These are phyloP conservation scores for Procapra przewalskii DNA, from an alignment of 2,113 vertebrate species.

Conservation along the genomic window DNA sequence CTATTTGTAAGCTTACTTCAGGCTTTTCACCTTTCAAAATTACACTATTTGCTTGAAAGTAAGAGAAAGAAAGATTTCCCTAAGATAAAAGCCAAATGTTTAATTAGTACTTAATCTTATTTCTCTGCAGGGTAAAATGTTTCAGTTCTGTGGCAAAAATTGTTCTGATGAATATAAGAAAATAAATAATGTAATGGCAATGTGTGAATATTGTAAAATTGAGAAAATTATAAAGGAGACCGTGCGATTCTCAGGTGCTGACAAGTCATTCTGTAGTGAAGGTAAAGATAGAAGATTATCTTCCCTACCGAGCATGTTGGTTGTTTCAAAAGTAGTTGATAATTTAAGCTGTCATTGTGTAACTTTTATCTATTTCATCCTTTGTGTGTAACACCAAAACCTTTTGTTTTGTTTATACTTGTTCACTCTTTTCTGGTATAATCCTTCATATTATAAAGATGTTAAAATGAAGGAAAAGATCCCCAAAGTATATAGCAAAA, in stretches of 20 bases:
- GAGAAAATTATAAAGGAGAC: conserved; percentile 92
- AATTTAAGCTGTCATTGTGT: neutral
- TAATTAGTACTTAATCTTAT: conserved; percentile 62
- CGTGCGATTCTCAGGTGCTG: conserved; percentile 87
- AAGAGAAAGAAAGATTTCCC: conserved; percentile 1
- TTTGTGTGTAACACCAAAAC: neutral
- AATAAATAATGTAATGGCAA: conserved; percentile 84
- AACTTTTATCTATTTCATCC: neutral
- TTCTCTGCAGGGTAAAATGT: conserved; percentile 89
- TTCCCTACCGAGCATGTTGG: neutral
- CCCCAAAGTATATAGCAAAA: neutral
- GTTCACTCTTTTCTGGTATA: neutral
- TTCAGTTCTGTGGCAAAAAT: conserved; percentile 88
- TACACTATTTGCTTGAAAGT: neutral
- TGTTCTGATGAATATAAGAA: conserved; percentile 94
- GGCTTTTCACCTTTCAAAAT: conserved; percentile 32
- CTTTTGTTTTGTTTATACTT: conserved; percentile 18
- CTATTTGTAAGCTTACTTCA: conserved; percentile 22
- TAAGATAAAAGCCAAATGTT: conserved; percentile 29
- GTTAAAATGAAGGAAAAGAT: conserved; percentile 27
- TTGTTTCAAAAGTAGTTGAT: conserved; percentile 33
- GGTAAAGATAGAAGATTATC: conserved; percentile 80
- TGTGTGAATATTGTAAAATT: conserved; percentile 95
- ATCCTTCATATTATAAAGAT: neutral
- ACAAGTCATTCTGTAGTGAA: conserved; percentile 95